These are phyloP conservation scores for Ophion obscuratus DNA, from an alignment of 2,888 invertebrate species.

Conservation along the genomic window DNA sequence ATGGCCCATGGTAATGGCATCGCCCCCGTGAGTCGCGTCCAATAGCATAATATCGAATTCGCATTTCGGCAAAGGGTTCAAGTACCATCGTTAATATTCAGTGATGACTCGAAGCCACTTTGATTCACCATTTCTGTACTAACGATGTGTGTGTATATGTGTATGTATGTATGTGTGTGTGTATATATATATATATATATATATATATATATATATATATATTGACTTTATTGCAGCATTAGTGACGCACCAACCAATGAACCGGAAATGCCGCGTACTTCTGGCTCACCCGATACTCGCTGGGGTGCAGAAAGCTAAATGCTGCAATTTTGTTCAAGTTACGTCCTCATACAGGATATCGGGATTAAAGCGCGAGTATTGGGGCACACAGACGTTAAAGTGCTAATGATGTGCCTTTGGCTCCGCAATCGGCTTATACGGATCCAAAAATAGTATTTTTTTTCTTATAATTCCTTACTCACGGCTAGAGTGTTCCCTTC, in stretches of 20 bases:
- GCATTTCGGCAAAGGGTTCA: conserved; percentile 64
- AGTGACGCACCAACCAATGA: conserved; percentile 18
- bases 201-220: conserved; percentile 17
- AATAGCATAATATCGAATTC: conserved; percentile 66
- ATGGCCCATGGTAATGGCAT: conserved; percentile 48
- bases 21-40: conserved; percentile 29
- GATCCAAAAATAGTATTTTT: too few relatives aligned
- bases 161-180: background rate
- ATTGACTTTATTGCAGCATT: background rate
- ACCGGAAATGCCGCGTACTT: conserved; percentile 19
- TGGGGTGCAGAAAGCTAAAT: background rate
- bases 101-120: conserved; percentile 61
- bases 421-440: background rate
- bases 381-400: background rate
- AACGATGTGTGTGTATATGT: conserved; percentile 2
- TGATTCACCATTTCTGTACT: conserved; percentile 24
- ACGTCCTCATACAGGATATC: background rate
- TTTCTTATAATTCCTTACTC: too few relatives aligned
- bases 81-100: conserved; percentile 66
- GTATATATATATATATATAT: background rate
- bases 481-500: too few relatives aligned
- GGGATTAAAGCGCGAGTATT: background rate
- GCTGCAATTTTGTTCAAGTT: background rate
- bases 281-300: background rate
- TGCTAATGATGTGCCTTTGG: background rate